Percentiles rank a stretch among this genome's conserved stretches.
phyloP scores from a whole-genome alignment of 2,797 vertebrate genomes.

The Propithecus perrieri region DNA sequence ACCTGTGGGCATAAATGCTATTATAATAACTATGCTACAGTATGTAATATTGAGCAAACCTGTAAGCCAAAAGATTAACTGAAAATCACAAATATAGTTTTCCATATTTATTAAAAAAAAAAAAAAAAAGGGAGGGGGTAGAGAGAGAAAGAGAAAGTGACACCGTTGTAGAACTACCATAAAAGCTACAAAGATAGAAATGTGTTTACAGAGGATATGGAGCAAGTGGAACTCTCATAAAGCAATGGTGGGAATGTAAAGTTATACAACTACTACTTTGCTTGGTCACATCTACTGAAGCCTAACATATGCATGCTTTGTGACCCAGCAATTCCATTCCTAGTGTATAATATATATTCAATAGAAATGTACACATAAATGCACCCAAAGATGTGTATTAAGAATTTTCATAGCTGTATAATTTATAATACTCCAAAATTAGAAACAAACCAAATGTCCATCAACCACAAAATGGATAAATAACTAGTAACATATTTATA shows the following conservation, averaged over 20 bases:
- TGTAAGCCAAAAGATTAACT: neutral
- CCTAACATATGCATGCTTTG: neutral
- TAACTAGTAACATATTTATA: neutral
- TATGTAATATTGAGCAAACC: neutral
- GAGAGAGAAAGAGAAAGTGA: neutral
- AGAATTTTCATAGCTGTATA: neutral
- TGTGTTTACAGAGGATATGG: neutral
- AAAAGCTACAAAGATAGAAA: neutral
- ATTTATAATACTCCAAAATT: neutral
- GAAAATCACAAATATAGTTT: neutral
- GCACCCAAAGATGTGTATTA: neutral
- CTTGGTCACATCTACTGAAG: neutral
- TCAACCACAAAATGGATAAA: neutral
- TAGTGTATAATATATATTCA: neutral
- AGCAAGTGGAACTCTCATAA: neutral
- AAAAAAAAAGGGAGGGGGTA: too few relatives aligned
- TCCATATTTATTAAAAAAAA: neutral
- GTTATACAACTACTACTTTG: neutral
- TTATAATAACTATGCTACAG: neutral
- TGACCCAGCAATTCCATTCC: neutral
- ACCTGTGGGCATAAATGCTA: neutral
- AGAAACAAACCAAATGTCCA: neutral
- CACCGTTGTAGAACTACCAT: neutral
- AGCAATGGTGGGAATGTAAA: neutral
- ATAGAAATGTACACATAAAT: neutral